Conservation (phyloP, 2,888 invertebrate species). For the Minunthozetes semirufus region DNA sequence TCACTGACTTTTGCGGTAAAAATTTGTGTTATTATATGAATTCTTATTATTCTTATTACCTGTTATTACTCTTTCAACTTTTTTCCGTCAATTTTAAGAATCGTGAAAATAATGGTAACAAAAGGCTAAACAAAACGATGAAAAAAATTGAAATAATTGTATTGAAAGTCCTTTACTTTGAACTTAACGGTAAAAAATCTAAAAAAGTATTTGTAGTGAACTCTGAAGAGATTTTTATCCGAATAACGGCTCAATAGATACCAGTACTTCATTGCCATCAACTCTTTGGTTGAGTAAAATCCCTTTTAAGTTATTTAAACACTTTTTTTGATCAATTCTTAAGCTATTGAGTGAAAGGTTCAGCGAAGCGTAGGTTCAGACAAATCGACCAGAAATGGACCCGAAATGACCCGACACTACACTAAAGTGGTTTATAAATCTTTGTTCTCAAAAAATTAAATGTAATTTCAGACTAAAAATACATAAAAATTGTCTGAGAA, state of each 20-base stretch:
- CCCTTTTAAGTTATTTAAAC: constrained; percentile 18
- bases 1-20: no score
- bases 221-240: neutral
- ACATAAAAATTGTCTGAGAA: no score
- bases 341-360: constrained; percentile 1
- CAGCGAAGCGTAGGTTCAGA: neutral
- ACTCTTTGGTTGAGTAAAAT: neutral
- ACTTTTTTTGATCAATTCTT: neutral
- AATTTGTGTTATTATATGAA: no score
- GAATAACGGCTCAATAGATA: neutral
- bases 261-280: neutral
- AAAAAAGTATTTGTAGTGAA: neutral
- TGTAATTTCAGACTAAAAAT: no score
- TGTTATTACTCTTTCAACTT: no score
- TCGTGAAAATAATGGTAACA: neutral
- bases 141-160: neutral
- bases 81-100: neutral
- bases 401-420: constrained; percentile 1
- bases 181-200: constrained; percentile 13
- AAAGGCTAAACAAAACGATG: neutral
- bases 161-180: neutral
- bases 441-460: no score
- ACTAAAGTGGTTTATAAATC: no score
- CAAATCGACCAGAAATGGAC: constrained; percentile 15
- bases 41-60: no score